These are phyloP conservation scores for Heliconius cydno DNA, from an alignment of 2,888 invertebrate species.

Conservation along the genomic window DNA sequence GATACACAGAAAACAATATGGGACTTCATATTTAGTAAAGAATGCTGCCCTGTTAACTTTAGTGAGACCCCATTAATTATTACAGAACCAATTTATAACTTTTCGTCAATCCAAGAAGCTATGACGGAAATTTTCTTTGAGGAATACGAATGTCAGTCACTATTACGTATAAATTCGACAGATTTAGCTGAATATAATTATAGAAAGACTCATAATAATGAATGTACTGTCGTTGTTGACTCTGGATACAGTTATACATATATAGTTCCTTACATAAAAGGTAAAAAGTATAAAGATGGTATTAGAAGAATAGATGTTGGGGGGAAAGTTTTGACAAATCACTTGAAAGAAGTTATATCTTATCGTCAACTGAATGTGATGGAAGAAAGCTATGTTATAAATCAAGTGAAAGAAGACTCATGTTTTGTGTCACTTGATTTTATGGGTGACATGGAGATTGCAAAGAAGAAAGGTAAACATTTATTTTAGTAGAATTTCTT, in stretches of 20 bases:
- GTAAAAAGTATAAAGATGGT: slow-evolving; percentile 85
- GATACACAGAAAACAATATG: slow-evolving; percentile 97
- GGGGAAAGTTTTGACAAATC: slow-evolving; percentile 98
- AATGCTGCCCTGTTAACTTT: slow-evolving; percentile 90
- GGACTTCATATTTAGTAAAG: slow-evolving; percentile 96
- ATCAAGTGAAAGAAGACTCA: slow-evolving; percentile 98
- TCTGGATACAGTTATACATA: slow-evolving; percentile 98
- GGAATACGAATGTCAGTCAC: slow-evolving; percentile 95
- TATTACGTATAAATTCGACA: slow-evolving; percentile 91
- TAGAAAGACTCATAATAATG: slow-evolving; percentile 78
- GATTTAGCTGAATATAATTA: slow-evolving; percentile 91
- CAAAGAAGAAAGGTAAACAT: slow-evolving; percentile 76
- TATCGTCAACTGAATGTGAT: slow-evolving; percentile 98
- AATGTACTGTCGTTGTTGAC: slow-evolving; percentile 93
- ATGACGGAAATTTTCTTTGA: slow-evolving; percentile 98
- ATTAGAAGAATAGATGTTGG: slow-evolving; percentile 96
- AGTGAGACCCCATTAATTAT: slow-evolving; percentile 91
- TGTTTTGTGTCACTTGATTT: slow-evolving; percentile 96
- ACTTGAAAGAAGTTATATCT: slow-evolving; percentile 98
- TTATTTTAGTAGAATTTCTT: no score
- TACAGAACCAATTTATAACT: slow-evolving; percentile 97
- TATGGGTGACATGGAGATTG: slow-evolving; percentile 89
- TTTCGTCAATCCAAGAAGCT: slow-evolving; percentile 95
- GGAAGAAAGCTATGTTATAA: slow-evolving; percentile 99
- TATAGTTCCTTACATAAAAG: slow-evolving; percentile 94